Evolutionary conservation across 2,113 vertebrate genomes (phyloP), one percentile per base, ranked within the genome.

Genomic region (Ageneiosus marmoratus): DNA sequence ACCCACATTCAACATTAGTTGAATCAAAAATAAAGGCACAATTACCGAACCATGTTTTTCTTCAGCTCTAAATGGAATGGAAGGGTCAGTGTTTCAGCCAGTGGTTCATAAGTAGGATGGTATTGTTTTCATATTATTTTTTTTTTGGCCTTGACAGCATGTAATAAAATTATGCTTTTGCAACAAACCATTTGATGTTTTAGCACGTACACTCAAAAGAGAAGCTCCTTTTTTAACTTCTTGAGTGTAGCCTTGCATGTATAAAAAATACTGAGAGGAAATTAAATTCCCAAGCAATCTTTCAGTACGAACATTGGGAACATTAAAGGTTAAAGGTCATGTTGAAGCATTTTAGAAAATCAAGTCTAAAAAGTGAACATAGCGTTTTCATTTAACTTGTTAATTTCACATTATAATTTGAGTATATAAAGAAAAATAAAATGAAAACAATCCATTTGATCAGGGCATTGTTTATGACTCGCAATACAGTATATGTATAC

Each of bases 1-100:
- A 78, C 87, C 46, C 72, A 83, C 88, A 90, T 91, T 91, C 89
- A 87, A 62, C 51, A 88, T 86, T 58, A 86, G 91, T 90, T 89
- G 87, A 88, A 89, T 90, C 83, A 90, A 85, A 89, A 72, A 89
- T 87, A 88, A 85, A 84, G 81, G 65, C 70, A 72, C 79, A 87
- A 80, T 83, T 69, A 83, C 77, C 51, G 53, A 85, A 67, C 76
- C 74, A 29, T 81, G 65, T 79, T 86, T 85, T 80, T 84, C 85
- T 80, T 83, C 85, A 53, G 55, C 6, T 1, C 80, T 87, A 90
- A 89, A 91, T 89, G 86, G 86, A 84, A 90, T 79, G 88, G 88
- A 87, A 86, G 85, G 86, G 86, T 89, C 90, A 88, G 60, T 27
- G 83, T 86, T 88, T 79, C 87, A 84, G 79, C 83, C 60, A 24